Evolutionary conservation across 2,797 vertebrate genomes (phyloP).

Genomic region (Propithecus deckenii): DNA sequence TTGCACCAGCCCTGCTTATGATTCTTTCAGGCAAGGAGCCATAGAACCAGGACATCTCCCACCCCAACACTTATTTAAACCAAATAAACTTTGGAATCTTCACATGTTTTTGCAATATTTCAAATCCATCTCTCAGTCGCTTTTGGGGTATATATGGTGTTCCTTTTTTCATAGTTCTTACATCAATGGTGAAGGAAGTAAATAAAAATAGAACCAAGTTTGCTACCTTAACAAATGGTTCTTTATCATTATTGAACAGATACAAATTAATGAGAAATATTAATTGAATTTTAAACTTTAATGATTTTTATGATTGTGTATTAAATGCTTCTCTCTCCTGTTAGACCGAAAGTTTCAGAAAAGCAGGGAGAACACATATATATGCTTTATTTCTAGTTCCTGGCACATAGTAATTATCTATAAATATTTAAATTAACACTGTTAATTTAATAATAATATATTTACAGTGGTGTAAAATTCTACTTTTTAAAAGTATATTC

Average conservation of each 20-base stretch:
- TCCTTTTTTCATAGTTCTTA: background rate
- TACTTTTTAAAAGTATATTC: background rate
- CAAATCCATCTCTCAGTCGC: background rate
- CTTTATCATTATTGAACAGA: background rate
- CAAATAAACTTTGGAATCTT: background rate
- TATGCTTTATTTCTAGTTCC: background rate
- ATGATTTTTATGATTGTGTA: background rate
- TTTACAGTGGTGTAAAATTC: background rate
- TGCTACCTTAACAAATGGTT: background rate
- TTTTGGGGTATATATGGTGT: background rate
- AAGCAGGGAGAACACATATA: background rate
- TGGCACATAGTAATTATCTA: background rate
- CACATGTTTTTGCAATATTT: background rate
- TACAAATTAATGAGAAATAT: background rate
- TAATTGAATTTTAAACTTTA: conserved; percentile 46
- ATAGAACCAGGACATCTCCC: too few species aligned
- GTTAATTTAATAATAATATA: background rate
- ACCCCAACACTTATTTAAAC: background rate
- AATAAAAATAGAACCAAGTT: background rate
- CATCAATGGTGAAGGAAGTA: background rate
- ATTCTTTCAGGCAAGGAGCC: too few species aligned
- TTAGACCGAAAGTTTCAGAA: background rate
- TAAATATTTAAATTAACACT: background rate
- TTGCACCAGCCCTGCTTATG: too few species aligned
- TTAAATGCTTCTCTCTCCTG: background rate